These are phyloP conservation scores for Paracanthobrama guichenoti DNA, from an alignment of 2,113 vertebrate genomes.

Conservation along the genomic window DNA sequence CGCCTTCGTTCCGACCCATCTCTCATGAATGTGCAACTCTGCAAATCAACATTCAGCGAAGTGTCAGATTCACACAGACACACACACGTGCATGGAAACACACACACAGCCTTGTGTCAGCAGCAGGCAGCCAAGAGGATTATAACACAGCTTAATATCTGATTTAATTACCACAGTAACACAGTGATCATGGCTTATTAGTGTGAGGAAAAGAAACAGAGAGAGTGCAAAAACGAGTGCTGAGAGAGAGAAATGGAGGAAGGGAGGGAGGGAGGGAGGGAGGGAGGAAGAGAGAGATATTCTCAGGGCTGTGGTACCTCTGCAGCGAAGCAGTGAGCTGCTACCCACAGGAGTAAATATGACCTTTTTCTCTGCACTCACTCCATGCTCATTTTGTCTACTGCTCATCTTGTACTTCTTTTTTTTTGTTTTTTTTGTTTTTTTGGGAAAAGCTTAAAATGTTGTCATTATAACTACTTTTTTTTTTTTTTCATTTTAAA, in stretches of 20 bases:
- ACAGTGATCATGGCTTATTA: constrained; percentile 77
- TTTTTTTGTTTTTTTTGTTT: too few species aligned
- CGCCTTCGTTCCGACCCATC: background rate
- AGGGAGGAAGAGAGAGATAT: background rate
- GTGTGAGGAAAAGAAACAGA: constrained; percentile 38
- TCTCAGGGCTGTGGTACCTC: background rate
- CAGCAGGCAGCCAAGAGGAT: constrained; percentile 71
- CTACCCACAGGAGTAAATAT: constrained; percentile 26
- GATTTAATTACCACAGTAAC: constrained; percentile 79
- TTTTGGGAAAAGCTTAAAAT: background rate
- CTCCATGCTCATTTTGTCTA: background rate
- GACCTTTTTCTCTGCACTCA: constrained; percentile 3
- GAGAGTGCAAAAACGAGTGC: constrained; percentile 17
- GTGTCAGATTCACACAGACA: constrained; percentile 7
- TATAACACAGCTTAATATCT: constrained; percentile 77
- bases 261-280: constrained; percentile 1
- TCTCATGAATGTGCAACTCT: constrained; percentile 5
- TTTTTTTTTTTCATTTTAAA: background rate
- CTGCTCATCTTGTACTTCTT: background rate
- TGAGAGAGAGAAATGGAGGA: constrained; percentile 6
- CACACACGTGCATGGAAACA: background rate
- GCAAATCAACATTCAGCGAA: constrained; percentile 12
- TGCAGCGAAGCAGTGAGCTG: background rate
- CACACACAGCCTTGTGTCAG: constrained; percentile 67
- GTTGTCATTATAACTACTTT: background rate